Evolutionary conservation across 2,888 invertebrate genomes (phyloP).

Genomic region (Belgica antarctica): DNA sequence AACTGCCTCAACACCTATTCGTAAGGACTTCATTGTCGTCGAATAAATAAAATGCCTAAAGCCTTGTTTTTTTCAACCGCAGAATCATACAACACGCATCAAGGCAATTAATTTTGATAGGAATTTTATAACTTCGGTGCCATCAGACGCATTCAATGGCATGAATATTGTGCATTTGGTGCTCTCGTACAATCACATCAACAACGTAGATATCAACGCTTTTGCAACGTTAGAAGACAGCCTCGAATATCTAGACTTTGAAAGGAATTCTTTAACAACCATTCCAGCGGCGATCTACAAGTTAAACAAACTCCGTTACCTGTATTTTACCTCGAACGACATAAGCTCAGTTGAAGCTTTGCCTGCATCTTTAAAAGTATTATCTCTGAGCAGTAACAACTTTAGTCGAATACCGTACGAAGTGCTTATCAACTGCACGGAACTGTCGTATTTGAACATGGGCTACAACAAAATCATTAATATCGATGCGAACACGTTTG

Average conservation of each 20-base stretch:
- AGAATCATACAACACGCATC: conserved; percentile 70
- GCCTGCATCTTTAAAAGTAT: conserved; percentile 68
- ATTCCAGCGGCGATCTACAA: conserved; percentile 70
- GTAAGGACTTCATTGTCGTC: no score
- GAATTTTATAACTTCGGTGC: conserved; percentile 69
- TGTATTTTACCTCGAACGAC: conserved; percentile 79
- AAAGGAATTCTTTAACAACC: conserved; percentile 70
- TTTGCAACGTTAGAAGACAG: conserved; percentile 71
- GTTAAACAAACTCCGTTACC: conserved; percentile 69
- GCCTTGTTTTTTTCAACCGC: no score
- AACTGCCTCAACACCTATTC: conserved; percentile 65
- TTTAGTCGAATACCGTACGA: conserved; percentile 69
- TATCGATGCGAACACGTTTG: conserved; percentile 73
- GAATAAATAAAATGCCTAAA: no score
- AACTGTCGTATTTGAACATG: conserved; percentile 80
- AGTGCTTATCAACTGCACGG: conserved; percentile 68
- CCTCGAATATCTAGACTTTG: conserved; percentile 78
- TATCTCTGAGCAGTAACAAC: conserved; percentile 79
- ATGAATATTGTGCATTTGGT: conserved; percentile 74
- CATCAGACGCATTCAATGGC: conserved; percentile 65
- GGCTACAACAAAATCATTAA: conserved; percentile 83
- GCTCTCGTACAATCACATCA: conserved; percentile 73
- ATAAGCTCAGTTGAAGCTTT: conserved; percentile 63
- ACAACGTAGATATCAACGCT: conserved; percentile 66
- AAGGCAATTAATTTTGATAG: conserved; percentile 78